Conservation (phyloP, 2,113 vertebrate species). For the Rhombomys opimus region DNA sequence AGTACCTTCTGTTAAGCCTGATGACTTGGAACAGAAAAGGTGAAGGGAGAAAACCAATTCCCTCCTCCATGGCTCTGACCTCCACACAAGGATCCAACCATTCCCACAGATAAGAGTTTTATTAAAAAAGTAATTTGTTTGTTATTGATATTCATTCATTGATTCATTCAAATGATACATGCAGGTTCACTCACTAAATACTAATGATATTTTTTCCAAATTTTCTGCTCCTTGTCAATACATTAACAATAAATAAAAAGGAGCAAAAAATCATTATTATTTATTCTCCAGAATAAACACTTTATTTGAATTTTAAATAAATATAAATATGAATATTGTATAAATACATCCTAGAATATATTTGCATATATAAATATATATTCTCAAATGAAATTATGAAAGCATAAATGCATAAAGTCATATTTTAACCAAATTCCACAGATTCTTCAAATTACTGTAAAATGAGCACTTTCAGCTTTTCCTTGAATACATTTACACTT, state of each 20-base stretch:
- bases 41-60: neutral
- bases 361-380: neutral
- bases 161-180: neutral
- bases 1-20: neutral
- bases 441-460: slow-evolving; percentile 34
- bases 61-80: too few species aligned
- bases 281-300: neutral
- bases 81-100: too few species aligned
- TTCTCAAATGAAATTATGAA: neutral
- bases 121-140: neutral
- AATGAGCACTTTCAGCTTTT: slow-evolving; percentile 1
- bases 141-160: neutral
- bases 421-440: neutral
- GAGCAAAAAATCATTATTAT: neutral
- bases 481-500: neutral
- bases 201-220: slow-evolving; percentile 39
- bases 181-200: neutral
- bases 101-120: neutral
- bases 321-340: neutral
- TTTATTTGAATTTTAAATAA: neutral
- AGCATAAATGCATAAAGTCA: neutral
- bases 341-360: neutral
- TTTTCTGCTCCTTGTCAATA: neutral
- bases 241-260: neutral
- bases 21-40: neutral